Conservation (phyloP, 2,113 vertebrate species). For the Cisticola juncidis region DNA sequence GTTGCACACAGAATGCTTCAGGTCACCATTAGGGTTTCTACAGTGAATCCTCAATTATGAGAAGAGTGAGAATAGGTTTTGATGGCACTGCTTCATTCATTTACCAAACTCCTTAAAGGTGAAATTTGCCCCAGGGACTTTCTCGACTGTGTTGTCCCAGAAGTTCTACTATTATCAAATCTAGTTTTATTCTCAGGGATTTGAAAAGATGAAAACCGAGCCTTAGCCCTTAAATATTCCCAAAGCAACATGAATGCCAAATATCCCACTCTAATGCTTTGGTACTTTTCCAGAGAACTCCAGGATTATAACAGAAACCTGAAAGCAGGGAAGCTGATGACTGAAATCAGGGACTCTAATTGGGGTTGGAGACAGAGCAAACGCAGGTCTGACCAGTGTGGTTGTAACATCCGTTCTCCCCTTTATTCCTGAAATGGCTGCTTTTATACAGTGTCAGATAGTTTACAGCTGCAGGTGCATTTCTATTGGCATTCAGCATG, state of each 20-base stretch:
- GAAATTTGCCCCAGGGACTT: background rate
- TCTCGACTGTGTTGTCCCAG: background rate
- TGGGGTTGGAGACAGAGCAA: no score
- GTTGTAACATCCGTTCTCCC: no score
- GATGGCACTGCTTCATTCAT: background rate
- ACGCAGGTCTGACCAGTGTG: no score
- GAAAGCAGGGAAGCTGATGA: background rate
- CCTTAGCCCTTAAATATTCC: background rate
- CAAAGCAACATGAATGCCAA: background rate
- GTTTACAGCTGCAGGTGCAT: no score
- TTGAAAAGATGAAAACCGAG: background rate
- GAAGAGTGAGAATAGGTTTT: background rate
- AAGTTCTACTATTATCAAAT: background rate
- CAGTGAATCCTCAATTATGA: background rate
- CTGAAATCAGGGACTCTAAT: no score
- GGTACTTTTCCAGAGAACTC: background rate
- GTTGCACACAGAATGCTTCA: background rate
- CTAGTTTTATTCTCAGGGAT: background rate
- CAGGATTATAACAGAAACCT: background rate
- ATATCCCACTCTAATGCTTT: background rate
- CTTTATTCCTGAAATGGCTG: no score
- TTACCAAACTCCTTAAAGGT: background rate
- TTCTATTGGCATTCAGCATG: no score
- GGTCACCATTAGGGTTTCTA: background rate
- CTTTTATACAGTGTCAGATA: no score